These are phyloP conservation scores for Moxostoma hubbsi DNA, from an alignment of 2,797 vertebrate species.

Conservation along the genomic window DNA sequence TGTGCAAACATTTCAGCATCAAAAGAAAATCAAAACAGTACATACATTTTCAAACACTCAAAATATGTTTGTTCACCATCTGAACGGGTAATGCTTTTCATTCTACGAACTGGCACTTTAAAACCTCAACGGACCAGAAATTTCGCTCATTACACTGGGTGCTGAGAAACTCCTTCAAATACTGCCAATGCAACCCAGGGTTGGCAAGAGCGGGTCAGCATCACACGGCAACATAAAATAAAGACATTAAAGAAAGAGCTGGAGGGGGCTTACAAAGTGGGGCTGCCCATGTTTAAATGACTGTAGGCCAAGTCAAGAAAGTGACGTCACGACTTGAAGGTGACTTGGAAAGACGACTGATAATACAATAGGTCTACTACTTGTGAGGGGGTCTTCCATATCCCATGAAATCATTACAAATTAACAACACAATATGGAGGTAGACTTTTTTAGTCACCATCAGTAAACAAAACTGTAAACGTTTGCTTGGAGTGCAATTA, in stretches of 20 bases:
- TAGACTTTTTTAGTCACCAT: conserved; percentile 11
- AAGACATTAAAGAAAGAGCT: neutral
- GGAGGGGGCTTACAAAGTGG: neutral
- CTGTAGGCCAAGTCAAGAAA: neutral
- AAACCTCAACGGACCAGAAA: conserved; percentile 8
- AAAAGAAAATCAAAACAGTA: conserved; percentile 80
- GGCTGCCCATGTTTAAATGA: neutral
- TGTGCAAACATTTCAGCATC: conserved; percentile 94
- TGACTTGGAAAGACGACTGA: neutral
- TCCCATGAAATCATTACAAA: neutral
- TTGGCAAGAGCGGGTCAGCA: neutral
- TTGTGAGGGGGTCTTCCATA: neutral
- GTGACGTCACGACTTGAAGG: neutral
- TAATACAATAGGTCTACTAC: conserved; percentile 13
- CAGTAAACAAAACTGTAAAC: conserved; percentile 53
- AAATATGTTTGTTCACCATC: conserved; percentile 75
- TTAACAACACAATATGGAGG: neutral
- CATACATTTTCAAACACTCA: conserved; percentile 70
- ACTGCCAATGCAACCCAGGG: conserved; percentile 22
- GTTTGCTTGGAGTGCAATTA: conserved; percentile 46
- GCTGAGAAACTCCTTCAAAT: conserved; percentile 26
- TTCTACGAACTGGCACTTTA: conserved; percentile 47
- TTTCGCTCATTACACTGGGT: conserved; percentile 12
- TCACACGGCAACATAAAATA: neutral
- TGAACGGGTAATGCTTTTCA: conserved; percentile 60